Evolutionary conservation across 2,113 vertebrate genomes (phyloP).

Genomic region (Gallinago paraguaiae): DNA sequence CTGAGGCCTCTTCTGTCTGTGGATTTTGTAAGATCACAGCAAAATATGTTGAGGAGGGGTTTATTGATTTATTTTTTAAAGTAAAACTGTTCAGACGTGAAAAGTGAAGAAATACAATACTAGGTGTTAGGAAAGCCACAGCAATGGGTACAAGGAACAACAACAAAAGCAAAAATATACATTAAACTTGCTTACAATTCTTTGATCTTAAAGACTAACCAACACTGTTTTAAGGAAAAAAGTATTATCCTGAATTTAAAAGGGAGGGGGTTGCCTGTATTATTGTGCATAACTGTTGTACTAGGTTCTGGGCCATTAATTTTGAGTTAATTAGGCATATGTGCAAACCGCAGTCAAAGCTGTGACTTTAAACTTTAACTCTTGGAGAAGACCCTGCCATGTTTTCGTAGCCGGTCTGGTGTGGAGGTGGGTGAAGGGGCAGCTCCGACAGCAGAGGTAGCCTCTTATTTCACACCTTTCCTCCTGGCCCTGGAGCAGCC

Average conservation of each 20-base stretch:
- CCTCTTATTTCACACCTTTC: neutral
- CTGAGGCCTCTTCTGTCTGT: neutral
- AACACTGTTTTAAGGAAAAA: neutral
- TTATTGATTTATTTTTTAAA: neutral
- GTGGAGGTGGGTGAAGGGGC: neutral
- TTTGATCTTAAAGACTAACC: neutral
- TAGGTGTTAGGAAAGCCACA: neutral
- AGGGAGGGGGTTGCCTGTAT: neutral
- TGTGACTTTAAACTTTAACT: neutral
- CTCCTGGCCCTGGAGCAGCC: neutral
- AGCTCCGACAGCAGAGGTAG: fast-evolving
- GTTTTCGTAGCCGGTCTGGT: fast-evolving
- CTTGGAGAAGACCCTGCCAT: neutral
- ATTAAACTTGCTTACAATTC: neutral
- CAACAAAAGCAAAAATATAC: neutral
- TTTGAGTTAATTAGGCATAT: neutral
- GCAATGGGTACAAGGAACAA: neutral
- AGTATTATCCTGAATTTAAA: neutral
- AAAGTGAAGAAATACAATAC: neutral
- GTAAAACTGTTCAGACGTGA: neutral
- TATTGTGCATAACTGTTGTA: neutral
- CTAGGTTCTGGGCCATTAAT: neutral
- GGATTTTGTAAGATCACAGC: neutral
- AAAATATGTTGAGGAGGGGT: neutral
- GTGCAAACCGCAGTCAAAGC: neutral